Conservation (phyloP, 92 coral and sea anemone species). For the Porites lobata region DNA sequence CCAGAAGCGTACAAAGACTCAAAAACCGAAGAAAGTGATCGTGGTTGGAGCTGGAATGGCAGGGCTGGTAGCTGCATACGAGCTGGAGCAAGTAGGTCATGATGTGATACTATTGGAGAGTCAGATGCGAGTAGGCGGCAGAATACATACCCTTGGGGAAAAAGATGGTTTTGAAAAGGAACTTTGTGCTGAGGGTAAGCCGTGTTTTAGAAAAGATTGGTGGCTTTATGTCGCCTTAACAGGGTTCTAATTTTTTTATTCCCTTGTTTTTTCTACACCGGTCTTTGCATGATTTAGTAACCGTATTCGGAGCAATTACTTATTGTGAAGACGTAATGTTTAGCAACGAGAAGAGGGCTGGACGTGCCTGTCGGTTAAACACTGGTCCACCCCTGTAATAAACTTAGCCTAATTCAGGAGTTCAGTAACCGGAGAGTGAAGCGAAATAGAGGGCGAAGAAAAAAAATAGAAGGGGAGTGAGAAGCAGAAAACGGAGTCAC, state of each 20-base stretch:
- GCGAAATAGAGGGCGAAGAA: too few relatives aligned
- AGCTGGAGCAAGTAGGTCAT: slow-evolving; percentile 43
- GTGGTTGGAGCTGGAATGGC: slow-evolving; percentile 18
- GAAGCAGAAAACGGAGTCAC: too few relatives aligned
- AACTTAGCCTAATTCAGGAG: too few relatives aligned
- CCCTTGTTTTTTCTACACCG: not conserved
- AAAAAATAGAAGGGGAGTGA: too few relatives aligned
- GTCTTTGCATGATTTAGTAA: too few relatives aligned
- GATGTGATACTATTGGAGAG: slow-evolving; percentile 45
- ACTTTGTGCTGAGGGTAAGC: slow-evolving; percentile 49
- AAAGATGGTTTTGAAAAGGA: slow-evolving; percentile 13
- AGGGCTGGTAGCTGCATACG: slow-evolving; percentile 59
- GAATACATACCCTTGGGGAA: slow-evolving; percentile 8
- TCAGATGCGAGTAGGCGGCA: slow-evolving; percentile 10
- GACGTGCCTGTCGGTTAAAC: too few relatives aligned
- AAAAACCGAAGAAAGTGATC: slow-evolving; percentile 10
- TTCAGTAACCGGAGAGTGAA: too few relatives aligned
- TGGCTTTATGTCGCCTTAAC: not conserved
- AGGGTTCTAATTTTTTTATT: not conserved
- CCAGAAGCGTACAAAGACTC: not conserved
- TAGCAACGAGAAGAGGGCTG: too few relatives aligned
- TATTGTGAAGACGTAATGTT: too few relatives aligned
- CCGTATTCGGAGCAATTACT: too few relatives aligned
- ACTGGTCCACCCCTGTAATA: too few relatives aligned
- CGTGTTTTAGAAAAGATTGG: not conserved